phyloP scores from a whole-genome alignment of 2,797 vertebrate species.

The Pseudotriccus pelzelni region DNA sequence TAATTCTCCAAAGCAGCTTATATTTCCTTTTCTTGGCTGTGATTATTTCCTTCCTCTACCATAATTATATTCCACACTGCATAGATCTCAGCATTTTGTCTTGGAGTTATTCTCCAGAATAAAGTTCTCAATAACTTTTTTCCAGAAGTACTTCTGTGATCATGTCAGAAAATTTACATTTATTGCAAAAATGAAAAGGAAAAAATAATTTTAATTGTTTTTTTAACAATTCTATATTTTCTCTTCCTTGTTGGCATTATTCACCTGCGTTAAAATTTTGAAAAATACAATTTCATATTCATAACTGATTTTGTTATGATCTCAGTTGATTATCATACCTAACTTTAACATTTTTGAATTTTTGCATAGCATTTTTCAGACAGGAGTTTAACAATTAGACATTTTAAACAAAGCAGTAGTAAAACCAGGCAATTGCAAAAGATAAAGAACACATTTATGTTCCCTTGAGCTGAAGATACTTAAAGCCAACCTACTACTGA shows the following conservation, averaged over 20 bases:
- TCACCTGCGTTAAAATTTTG: background rate
- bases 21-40: constrained; percentile 52
- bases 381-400: background rate
- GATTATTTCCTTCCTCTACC: background rate
- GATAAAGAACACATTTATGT: background rate
- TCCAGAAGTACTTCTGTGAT: background rate
- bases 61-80: background rate
- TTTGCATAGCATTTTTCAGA: background rate
- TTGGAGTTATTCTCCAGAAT: background rate
- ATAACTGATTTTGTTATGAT: background rate
- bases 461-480: background rate
- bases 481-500: constrained; percentile 4
- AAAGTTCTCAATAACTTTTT: background rate
- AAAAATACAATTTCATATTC: background rate
- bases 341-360: background rate
- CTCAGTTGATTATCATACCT: background rate
- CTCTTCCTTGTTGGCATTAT: background rate
- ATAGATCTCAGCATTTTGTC: constrained; percentile 13
- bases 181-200: background rate
- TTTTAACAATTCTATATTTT: background rate
- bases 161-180: background rate
- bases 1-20: constrained; percentile 36
- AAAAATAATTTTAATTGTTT: background rate
- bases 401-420: background rate
- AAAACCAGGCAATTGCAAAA: background rate